Base-by-base conservation (phyloP, 1,140 invertebrate genomes). In the Belonocnema kinseyi region DNA sequence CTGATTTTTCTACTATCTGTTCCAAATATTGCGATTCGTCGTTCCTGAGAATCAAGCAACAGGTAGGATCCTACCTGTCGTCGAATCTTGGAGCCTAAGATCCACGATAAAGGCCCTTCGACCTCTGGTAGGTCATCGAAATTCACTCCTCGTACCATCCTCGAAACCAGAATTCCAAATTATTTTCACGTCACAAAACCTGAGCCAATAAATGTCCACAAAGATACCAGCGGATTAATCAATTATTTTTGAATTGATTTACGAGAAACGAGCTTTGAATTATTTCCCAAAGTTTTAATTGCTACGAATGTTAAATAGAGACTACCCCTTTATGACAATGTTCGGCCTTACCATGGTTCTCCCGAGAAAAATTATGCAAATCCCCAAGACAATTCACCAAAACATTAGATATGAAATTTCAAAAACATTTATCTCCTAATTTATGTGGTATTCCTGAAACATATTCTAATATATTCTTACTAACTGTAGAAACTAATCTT, bases 21-120 rank as follows among this genome's bases (percentile, higher is more conserved):
- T 46, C 40, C 40, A 8, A 46, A 10, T 46, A 46, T 10, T 8
- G 7, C 61, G 6, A 13, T 14, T 17, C 17, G 33, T 58, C 19
- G 21, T 11, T 19, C 11, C 80, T 80, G 61, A 76, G 81, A 85
- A 86, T 86, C 80, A 85, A 75, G 88, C 88, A 89, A 89, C 88
- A 89, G 88, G 87, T 89, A 88, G 86, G 80, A 84, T 84, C 72
- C 81, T 84, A 84, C 83, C 83, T 84, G 83, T 80, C 81, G 70
- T 77, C 58, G 79, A 77, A 82, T 82, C 79, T 82, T 80, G 53
- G 73, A 71, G 75, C 71, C 71, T 16, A 61, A 66, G 79, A 75
- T 58, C 72, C 51, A 75, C 79, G 82, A 83, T 80, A 80, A 82
- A 78, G 77, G 72, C 79, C 58, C 71, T 80, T 80, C 10, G 5